phyloP scores from a whole-genome alignment of 2,888 invertebrate species.

The Latrodectus elegans region DNA sequence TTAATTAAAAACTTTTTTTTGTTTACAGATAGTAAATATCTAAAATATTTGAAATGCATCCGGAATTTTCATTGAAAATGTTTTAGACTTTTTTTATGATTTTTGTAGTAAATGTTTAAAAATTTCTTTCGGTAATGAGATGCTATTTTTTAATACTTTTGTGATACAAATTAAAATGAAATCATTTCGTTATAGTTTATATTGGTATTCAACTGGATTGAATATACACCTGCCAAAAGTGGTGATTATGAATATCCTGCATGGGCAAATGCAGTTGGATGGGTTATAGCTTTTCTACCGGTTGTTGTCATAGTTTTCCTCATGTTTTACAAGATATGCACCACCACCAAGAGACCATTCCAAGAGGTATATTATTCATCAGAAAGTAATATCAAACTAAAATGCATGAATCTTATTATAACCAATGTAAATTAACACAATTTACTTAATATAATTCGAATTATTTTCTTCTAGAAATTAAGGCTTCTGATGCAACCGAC shows the following conservation, averaged over 20 bases:
- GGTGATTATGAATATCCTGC: constrained; percentile 85
- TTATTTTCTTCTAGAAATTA: constrained; percentile 77
- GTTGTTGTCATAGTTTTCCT: constrained; percentile 79
- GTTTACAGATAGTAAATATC: too few relatives aligned
- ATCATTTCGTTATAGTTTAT: constrained; percentile 79
- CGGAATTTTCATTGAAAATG: too few relatives aligned
- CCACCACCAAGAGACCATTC: constrained; percentile 73
- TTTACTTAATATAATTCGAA: background rate
- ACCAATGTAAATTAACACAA: background rate
- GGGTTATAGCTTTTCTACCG: constrained; percentile 84
- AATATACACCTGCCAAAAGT: constrained; percentile 84
- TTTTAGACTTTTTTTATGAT: too few relatives aligned
- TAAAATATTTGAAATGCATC: too few relatives aligned
- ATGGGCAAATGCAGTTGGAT: constrained; percentile 87
- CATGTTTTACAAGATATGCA: constrained; percentile 73
- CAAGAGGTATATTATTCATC: constrained; percentile 72
- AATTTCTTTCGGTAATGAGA: too few relatives aligned
- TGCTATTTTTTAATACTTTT: too few relatives aligned
- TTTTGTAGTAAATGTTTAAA: too few relatives aligned
- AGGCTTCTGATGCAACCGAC: constrained; percentile 81
- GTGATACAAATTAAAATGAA: too few relatives aligned
- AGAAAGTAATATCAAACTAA: constrained; percentile 2
- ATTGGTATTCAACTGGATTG: constrained; percentile 86
- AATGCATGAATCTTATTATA: background rate
- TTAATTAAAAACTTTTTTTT: too few relatives aligned